Percentiles rank a stretch among this genome's conserved stretches.
Conservation (phyloP, 2,797 vertebrate genomes). For the Pristis pectinata region DNA sequence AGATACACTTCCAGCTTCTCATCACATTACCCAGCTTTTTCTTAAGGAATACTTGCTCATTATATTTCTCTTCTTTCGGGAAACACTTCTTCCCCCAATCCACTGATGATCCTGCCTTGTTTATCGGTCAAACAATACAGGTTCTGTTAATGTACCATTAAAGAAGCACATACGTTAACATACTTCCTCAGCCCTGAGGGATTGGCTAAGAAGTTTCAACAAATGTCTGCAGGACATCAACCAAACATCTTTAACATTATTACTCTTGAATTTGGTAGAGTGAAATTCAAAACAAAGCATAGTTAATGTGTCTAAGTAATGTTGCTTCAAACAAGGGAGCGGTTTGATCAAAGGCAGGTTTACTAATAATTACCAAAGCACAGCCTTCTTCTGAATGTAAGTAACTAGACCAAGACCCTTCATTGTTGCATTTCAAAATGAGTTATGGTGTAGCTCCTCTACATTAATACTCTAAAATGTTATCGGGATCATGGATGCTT, state of each 20-base stretch:
- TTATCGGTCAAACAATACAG: neutral
- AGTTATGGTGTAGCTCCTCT: neutral
- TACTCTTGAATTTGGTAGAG: neutral
- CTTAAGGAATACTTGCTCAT: neutral
- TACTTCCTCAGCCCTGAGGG: neutral
- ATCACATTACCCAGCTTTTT: neutral
- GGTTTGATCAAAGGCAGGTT: neutral
- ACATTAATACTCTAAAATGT: neutral
- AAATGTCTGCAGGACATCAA: neutral
- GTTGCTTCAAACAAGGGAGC: conserved; percentile 3
- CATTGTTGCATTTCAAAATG: neutral
- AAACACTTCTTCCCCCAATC: too few species aligned
- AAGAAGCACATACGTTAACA: neutral
- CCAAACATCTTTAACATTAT: neutral
- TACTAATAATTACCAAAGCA: conserved; percentile 5
- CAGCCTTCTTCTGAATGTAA: neutral
- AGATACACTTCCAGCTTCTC: conserved; percentile 29
- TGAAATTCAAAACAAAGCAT: neutral
- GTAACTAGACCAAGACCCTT: neutral
- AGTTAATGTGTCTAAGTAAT: neutral
- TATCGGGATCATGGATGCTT: neutral
- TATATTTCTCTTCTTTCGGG: neutral
- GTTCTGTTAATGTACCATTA: neutral
- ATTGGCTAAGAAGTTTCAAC: too few species aligned
- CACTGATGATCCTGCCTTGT: neutral